Percentiles rank a stretch among this genome's conserved stretches.
phyloP scores from a whole-genome alignment of 2,888 invertebrate genomes.

The Limnephilus auricula region DNA sequence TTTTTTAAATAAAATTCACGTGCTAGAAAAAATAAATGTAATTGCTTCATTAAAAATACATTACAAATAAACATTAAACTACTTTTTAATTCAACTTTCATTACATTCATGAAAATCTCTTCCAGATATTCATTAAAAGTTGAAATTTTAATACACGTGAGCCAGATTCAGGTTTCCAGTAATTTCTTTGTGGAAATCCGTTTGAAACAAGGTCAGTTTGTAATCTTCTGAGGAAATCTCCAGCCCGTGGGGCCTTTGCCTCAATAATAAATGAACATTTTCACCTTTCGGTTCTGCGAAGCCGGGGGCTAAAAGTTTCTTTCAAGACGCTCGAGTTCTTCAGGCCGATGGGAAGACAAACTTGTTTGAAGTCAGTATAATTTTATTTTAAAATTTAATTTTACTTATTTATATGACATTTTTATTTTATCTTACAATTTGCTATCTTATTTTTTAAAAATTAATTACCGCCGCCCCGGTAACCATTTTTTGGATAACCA shows the following conservation, averaged over 20 bases:
- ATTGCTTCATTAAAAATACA: not conserved
- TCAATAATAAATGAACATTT: conserved; percentile 44
- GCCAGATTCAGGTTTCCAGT: not conserved
- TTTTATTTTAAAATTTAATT: too few relatives aligned
- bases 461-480: too few relatives aligned
- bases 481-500: too few relatives aligned
- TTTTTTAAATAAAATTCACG: too few relatives aligned
- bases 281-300: conserved; percentile 13
- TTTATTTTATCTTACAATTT: too few relatives aligned
- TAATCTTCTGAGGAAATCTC: not conserved
- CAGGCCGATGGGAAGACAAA: not conserved
- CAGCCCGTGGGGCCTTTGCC: not conserved
- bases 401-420: too few relatives aligned
- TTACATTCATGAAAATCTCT: not conserved
- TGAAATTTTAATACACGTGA: not conserved
- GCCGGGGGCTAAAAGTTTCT: conserved; percentile 24
- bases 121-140: not conserved
- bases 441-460: too few relatives aligned
- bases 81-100: not conserved
- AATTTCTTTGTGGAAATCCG: not conserved
- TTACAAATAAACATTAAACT: not conserved
- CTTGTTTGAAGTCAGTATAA: not conserved
- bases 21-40: too few relatives aligned
- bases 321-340: not conserved
- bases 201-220: conserved; percentile 22